Conservation (phyloP, 2,113 vertebrate genomes). For the human region DNA sequence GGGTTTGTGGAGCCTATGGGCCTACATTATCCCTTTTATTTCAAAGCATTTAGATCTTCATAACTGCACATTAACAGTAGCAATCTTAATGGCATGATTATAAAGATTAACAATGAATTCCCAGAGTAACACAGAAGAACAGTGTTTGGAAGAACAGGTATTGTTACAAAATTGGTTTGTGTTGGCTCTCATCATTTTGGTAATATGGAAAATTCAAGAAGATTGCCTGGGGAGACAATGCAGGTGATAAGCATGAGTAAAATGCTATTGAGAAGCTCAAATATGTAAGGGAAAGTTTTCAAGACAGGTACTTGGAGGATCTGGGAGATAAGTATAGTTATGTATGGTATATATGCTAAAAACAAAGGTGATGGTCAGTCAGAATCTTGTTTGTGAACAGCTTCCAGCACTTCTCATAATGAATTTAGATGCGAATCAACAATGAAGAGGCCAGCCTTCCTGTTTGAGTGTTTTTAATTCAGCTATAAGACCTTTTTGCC, state of each 20-base stretch:
- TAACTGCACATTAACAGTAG: background rate
- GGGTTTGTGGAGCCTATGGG: background rate
- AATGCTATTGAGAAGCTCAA: background rate
- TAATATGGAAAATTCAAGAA: background rate
- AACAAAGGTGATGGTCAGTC: background rate
- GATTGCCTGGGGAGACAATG: background rate
- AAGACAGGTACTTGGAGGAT: background rate
- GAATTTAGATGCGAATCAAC: background rate
- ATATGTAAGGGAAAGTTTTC: background rate
- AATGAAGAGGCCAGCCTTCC: background rate
- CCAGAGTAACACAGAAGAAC: background rate
- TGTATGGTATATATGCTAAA: background rate
- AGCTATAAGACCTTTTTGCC: background rate
- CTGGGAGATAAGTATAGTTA: background rate
- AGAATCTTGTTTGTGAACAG: background rate
- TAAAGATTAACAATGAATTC: background rate
- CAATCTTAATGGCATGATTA: background rate
- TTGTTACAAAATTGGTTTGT: background rate
- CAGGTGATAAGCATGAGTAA: background rate
- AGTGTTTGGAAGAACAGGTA: background rate
- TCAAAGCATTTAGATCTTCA: background rate
- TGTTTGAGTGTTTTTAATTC: background rate
- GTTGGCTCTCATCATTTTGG: background rate
- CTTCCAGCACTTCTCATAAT: background rate
- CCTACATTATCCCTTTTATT: background rate